Evolutionary conservation across 2,888 invertebrate species (phyloP).

Genomic region (Linnaemya tessellans): DNA sequence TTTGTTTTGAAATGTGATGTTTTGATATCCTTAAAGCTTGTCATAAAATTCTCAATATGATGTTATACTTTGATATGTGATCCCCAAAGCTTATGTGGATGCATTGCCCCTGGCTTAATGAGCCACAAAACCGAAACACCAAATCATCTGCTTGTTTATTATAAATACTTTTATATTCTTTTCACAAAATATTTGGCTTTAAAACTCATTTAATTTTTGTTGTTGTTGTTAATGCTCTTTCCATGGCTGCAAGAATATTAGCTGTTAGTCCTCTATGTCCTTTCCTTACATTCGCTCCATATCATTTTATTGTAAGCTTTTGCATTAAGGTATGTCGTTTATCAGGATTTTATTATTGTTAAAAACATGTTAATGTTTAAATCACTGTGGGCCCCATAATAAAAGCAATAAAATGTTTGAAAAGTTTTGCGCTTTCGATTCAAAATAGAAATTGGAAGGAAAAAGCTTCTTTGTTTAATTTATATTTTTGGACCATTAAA

Average conservation of each 20-base stretch:
- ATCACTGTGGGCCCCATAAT: slow-evolving; percentile 71
- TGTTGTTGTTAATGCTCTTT: too few species aligned
- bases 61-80: slow-evolving; percentile 31
- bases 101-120: slow-evolving; percentile 1
- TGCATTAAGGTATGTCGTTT: slow-evolving; percentile 17
- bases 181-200: slow-evolving; percentile 10
- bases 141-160: neutral
- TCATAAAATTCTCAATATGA: neutral
- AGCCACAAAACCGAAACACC: neutral
- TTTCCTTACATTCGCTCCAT: slow-evolving; percentile 9
- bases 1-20: neutral
- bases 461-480: slow-evolving; percentile 8
- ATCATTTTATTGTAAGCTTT: slow-evolving; percentile 27
- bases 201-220: slow-evolving; percentile 33
- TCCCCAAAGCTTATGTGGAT: slow-evolving; percentile 3
- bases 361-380: slow-evolving; percentile 68
- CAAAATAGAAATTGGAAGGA: neutral
- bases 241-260: slow-evolving; percentile 1
- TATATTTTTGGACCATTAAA: slow-evolving; percentile 29
- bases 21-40: neutral
- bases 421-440: slow-evolving; percentile 42
- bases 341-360: slow-evolving; percentile 51
- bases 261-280: neutral
- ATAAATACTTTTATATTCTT: slow-evolving; percentile 7
- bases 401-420: slow-evolving; percentile 69